Conservation (phyloP, 1,140 invertebrate species). For the Dendroctonus valens region DNA sequence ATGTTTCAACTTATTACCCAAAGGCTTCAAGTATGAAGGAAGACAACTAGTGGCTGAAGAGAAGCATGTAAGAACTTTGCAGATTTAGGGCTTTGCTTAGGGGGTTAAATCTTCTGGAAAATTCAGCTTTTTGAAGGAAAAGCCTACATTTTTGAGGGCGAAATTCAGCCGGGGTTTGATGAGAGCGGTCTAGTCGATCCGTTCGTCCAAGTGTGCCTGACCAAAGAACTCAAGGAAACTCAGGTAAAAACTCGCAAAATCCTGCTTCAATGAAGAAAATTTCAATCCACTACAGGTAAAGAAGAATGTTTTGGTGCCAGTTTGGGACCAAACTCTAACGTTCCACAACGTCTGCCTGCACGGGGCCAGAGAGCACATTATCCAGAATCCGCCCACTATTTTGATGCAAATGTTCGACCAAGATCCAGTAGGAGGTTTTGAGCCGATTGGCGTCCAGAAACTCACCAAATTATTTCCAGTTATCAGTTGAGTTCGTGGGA, state of each 20-base stretch:
- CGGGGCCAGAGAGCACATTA: constrained; percentile 53
- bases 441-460: background rate
- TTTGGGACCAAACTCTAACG: constrained; percentile 61
- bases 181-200: constrained; percentile 55
- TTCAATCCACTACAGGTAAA: constrained; percentile 8
- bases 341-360: constrained; percentile 54
- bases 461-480: constrained; percentile 44
- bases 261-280: background rate
- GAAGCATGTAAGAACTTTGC: constrained; percentile 21
- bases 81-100: background rate
- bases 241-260: constrained; percentile 26
- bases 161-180: constrained; percentile 57
- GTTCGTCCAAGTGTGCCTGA: constrained; percentile 53
- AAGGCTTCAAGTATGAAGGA: constrained; percentile 40
- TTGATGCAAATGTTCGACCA: constrained; percentile 51
- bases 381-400: constrained; percentile 52
- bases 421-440: constrained; percentile 39
- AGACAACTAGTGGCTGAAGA: constrained; percentile 27
- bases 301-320: constrained; percentile 52
- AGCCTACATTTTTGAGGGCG: constrained; percentile 63
- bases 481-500: constrained; percentile 56
- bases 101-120: background rate
- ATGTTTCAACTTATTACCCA: constrained; percentile 46
- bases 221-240: constrained; percentile 47
- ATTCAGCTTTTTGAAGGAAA: constrained; percentile 54